Evolutionary conservation across 1,140 invertebrate species (phyloP).

Genomic region (Heliothis virescens): DNA sequence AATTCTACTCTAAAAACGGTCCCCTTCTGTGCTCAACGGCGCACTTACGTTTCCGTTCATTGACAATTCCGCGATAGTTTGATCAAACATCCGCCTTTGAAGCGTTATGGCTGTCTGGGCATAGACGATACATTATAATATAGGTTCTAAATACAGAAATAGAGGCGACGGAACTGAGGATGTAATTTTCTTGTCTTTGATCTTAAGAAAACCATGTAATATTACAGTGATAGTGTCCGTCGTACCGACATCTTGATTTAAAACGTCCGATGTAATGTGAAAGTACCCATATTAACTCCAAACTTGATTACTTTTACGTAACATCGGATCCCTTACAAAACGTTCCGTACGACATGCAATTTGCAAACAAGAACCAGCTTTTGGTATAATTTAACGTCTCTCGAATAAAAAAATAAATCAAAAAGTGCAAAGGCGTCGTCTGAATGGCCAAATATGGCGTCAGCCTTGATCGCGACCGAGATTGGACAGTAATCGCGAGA

Average conservation of each 20-base stretch:
- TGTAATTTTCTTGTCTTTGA: no score
- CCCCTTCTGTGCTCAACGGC: no score
- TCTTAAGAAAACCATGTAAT: no score
- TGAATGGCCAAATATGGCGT: slow-evolving; percentile 62
- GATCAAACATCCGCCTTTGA: not conserved
- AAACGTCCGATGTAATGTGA: not conserved
- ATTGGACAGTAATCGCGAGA: slow-evolving; percentile 58
- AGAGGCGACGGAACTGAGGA: no score
- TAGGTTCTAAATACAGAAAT: no score
- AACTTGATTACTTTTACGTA: slow-evolving; percentile 31
- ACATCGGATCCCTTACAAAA: slow-evolving; percentile 18
- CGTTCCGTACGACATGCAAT: slow-evolving; percentile 16
- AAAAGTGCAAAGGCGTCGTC: slow-evolving; percentile 54
- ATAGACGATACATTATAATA: no score
- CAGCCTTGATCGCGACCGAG: slow-evolving; percentile 68
- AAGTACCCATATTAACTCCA: slow-evolving; percentile 3
- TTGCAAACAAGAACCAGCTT: slow-evolving; percentile 34
- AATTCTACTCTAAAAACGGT: no score
- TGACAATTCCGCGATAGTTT: not conserved
- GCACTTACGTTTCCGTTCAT: not conserved
- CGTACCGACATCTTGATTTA: slow-evolving; percentile 3
- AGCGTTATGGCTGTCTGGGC: no score
- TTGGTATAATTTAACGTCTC: slow-evolving; percentile 27
- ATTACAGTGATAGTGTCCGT: not conserved
- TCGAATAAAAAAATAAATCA: slow-evolving; percentile 42